Evolutionary conservation across 2,797 vertebrate genomes (phyloP), one percentile per base, ranked within the genome.

Genomic region (Dallia pectoralis): DNA sequence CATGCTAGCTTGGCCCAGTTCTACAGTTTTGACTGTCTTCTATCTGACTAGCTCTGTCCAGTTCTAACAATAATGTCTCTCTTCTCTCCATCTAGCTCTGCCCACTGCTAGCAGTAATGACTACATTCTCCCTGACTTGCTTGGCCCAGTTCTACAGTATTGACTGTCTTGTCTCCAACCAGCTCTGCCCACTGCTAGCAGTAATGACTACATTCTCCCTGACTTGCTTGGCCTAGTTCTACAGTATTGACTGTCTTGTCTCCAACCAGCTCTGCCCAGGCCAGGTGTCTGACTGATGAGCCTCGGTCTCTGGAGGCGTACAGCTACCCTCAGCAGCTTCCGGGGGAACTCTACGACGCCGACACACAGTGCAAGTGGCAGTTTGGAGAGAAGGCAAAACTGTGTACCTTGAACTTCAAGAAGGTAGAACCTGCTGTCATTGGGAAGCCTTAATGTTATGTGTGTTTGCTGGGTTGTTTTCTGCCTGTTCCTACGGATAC

Each of bases 361-460:
- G 93, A 96, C 88, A 97, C 94, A 0, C 96, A 97, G 86, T 97
- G 96, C 93, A 96, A 95, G 86, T 97, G 96, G 96, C 96, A 97
- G 79, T 97, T 97, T 67, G 96, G 96, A 71, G 94, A 95, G 84
- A 96, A 96, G 84, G 96, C 96, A 89, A 97, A 95, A 84, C 93
- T 97, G 76, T 97, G 96, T 88, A 94, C 93, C 77, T 91, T 97
- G 69, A 92, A 95, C 83, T 95, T 97, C 66, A 95, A 96, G 87
- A 97, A 97, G 95, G 96, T 93, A 92, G 91, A 85, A 47, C 29
- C 65, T 15, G 33, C 6, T 49, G 5, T 40, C 36, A 1, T 40
- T 40, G 36, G 36, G 36, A 40, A 40, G 9, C 36, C 9, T 5
- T 7, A 5, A 5, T 9, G 36, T 40, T 5, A 3, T 40, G 36